Evolutionary conservation across 2,113 vertebrate genomes (phyloP).

Genomic region (Danio rerio): GRCz12tu NC_133186.1:44704501-44705000

Average conservation of each 20-base stretch:
- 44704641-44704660: conserved; percentile 54
- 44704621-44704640: neutral
- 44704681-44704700: conserved; percentile 98
- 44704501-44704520: conserved; percentile 6
- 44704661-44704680: conserved; percentile 95
- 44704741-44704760: conserved; percentile 67
- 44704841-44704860: too few relatives aligned
- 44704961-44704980: neutral
- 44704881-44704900: neutral
- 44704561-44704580: neutral
- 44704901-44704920: neutral
- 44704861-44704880: neutral
- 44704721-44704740: conserved; percentile 99
- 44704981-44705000: neutral
- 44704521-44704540: conserved; percentile 28
- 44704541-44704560: neutral
- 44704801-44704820: neutral
- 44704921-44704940: neutral
- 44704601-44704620: neutral
- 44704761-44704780: neutral
- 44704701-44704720: conserved; percentile 99
- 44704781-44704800: neutral
- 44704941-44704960: neutral
- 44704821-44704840: too few relatives aligned
- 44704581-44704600: neutral